Evolutionary conservation across 2,797 vertebrate species (phyloP).

Genomic region (Megalops cyprinoides): DNA sequence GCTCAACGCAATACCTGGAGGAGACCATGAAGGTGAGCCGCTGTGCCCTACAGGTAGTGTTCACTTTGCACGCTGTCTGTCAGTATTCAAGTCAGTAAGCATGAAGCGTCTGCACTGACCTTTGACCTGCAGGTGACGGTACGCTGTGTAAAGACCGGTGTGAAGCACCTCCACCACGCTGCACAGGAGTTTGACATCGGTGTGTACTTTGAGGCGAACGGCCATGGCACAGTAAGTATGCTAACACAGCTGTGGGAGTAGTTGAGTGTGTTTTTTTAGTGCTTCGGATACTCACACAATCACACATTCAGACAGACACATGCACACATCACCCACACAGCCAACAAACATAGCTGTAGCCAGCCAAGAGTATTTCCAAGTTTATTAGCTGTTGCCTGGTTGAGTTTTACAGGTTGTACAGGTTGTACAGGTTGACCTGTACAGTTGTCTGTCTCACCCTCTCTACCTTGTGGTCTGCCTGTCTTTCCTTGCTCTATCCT

Average conservation of each 20-base stretch:
- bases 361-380: neutral
- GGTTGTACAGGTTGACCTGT: too few relatives aligned
- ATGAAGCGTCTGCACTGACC: neutral
- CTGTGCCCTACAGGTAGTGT: neutral
- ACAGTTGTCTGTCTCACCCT: too few relatives aligned
- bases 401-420: too few relatives aligned
- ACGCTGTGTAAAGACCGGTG: constrained; percentile 91
- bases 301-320: neutral
- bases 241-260: neutral
- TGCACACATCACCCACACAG: neutral
- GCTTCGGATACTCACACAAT: too few relatives aligned
- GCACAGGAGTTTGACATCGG: constrained; percentile 91
- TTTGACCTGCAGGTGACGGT: constrained; percentile 79
- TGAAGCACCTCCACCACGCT: constrained; percentile 93
- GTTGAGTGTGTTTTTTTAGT: too few relatives aligned
- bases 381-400: neutral
- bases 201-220: constrained; percentile 96
- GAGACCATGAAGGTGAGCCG: constrained; percentile 85
- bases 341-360: neutral
- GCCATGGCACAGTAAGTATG: constrained; percentile 91
- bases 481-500: neutral
- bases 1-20: constrained; percentile 87
- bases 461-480: neutral
- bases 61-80: neutral
- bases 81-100: neutral